Evolutionary conservation across 2,888 invertebrate species (phyloP).

Genomic region (Cantharis rufa): DNA sequence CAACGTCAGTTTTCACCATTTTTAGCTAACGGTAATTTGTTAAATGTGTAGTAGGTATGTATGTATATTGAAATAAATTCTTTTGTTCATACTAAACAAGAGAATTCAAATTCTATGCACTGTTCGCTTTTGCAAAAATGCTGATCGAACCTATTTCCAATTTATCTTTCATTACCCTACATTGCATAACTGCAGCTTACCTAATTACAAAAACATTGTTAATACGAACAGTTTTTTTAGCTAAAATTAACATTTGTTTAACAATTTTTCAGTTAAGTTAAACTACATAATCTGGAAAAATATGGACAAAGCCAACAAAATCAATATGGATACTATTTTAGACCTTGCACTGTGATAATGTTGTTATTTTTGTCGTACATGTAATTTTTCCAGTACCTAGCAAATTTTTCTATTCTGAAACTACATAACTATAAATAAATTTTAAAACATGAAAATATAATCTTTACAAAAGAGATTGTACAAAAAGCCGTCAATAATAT

Average conservation of each 20-base stretch:
- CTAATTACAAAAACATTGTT: not conserved
- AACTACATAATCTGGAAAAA: not conserved
- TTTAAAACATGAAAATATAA: not conserved
- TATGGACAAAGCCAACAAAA: not conserved
- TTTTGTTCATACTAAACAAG: conserved; percentile 29
- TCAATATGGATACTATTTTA: not conserved
- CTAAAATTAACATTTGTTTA: not conserved
- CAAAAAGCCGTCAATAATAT: not conserved
- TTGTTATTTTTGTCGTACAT: no score
- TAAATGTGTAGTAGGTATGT: conserved; percentile 6
- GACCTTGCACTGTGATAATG: no score
- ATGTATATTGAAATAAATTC: conserved; percentile 21
- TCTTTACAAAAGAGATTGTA: not conserved
- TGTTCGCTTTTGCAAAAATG: conserved; percentile 15
- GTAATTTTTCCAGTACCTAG: no score
- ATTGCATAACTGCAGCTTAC: not conserved
- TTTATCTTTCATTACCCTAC: conserved; percentile 11
- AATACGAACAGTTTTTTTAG: not conserved
- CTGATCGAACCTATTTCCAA: conserved; percentile 22
- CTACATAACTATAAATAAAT: not conserved
- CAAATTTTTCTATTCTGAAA: not conserved
- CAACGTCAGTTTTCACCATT: not conserved
- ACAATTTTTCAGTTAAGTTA: not conserved
- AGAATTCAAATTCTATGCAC: conserved; percentile 23
- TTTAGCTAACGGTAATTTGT: conserved; percentile 11